phyloP scores from a whole-genome alignment of 2,797 vertebrate genomes.

The Cichlasoma orientale region DNA sequence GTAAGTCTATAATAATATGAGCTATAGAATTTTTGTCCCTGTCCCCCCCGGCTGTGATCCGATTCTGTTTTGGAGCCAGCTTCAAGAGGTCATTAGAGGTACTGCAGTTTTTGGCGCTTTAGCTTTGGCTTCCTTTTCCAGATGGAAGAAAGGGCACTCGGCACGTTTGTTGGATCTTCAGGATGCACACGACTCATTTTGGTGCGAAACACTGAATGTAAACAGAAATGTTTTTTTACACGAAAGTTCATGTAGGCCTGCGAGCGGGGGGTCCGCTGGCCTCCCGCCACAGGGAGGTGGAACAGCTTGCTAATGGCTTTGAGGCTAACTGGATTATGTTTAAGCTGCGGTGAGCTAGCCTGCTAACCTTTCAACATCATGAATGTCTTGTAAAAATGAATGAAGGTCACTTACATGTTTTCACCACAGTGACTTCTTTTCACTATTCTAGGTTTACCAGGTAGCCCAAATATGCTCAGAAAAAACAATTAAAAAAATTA shows the following conservation, averaged over 20 bases:
- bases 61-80: not conserved
- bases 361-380: constrained; percentile 1
- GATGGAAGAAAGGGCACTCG: rapidly evolving
- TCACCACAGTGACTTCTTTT: constrained; percentile 4
- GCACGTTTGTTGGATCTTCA: rapidly evolving
- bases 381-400: constrained; percentile 25
- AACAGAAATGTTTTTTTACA: not conserved
- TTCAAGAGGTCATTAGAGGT: not conserved
- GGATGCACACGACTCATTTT: not conserved
- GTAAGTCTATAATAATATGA: not conserved
- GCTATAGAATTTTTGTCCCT: rapidly evolving
- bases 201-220: not conserved
- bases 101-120: too few species aligned
- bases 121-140: rapidly evolving
- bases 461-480: not conserved
- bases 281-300: not conserved
- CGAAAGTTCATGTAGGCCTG: not conserved
- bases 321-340: not conserved
- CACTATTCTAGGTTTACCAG: not conserved
- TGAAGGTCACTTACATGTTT: not conserved
- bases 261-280: not conserved
- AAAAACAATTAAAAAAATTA: not conserved
- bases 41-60: too few species aligned
- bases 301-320: not conserved
- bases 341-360: not conserved